Percentiles rank a stretch among this genome's conserved stretches.
Conservation (phyloP, 2,888 invertebrate species). For the Arge pagana region DNA sequence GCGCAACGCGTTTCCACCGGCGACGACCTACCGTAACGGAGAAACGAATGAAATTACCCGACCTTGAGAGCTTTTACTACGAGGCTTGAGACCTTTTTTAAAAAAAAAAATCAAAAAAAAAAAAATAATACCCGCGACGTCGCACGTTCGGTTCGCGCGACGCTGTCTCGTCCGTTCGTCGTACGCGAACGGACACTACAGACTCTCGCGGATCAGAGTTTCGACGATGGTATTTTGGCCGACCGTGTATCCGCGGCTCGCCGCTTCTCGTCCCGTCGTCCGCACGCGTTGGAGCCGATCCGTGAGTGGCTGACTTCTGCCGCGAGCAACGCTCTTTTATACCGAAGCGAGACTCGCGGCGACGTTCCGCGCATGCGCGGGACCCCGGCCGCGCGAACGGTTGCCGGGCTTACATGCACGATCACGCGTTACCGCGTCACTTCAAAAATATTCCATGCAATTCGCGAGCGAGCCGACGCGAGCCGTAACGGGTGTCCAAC, state of each 20-base stretch:
- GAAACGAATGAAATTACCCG: slow-evolving; percentile 7
- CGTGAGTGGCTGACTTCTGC: slow-evolving; percentile 47
- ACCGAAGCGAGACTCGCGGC: slow-evolving; percentile 35
- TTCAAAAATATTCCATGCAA: slow-evolving; percentile 22
- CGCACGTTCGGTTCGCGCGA: too few species aligned
- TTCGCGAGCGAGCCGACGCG: slow-evolving; percentile 2
- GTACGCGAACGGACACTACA: too few species aligned
- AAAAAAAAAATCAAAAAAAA: too few species aligned
- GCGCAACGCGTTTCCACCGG: slow-evolving; percentile 2
- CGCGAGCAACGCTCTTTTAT: slow-evolving; percentile 44
- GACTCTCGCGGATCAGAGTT: too few species aligned
- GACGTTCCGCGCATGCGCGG: slow-evolving; percentile 39
- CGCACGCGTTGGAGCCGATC: slow-evolving; percentile 48
- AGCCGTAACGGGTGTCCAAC: too few species aligned
- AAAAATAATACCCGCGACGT: too few species aligned
- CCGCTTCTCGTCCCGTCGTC: too few species aligned
- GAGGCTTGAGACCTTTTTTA: too few species aligned
- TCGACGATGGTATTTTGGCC: too few species aligned
- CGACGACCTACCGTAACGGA: slow-evolving; percentile 18
- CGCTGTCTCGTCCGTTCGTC: too few species aligned
- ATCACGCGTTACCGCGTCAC: slow-evolving; percentile 6
- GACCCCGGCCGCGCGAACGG: slow-evolving; percentile 14
- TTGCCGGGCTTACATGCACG: not conserved
- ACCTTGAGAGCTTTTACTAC: slow-evolving; percentile 17
- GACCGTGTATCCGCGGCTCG: too few species aligned